A percentile compares a stretch with the other conserved stretches of the same genome.
Evolutionary conservation across 2,113 vertebrate species (phyloP).

Genomic region (Ctenomys sociabilis): DNA sequence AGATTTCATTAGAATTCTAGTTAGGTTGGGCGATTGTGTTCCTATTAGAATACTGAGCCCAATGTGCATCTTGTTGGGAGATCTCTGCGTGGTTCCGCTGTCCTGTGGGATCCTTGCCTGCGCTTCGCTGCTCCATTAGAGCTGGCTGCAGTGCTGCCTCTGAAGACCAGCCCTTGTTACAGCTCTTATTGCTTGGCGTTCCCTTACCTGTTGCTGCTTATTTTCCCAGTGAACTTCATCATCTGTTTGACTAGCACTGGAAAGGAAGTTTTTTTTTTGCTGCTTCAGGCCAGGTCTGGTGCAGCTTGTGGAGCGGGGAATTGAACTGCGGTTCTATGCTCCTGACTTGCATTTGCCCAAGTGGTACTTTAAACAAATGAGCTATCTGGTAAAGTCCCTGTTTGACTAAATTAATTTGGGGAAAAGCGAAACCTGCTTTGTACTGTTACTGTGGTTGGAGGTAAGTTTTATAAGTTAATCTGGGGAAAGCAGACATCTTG

Average conservation of each 20-base stretch:
- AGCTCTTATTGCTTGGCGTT: not conserved
- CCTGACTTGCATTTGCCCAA: no score
- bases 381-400: no score
- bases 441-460: not conserved
- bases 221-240: not conserved
- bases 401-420: no score
- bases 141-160: not conserved
- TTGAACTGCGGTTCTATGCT: no score
- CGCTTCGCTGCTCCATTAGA: not conserved
- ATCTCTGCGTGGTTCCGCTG: not conserved
- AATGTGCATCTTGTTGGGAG: not conserved
- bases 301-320: no score
- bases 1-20: conserved; percentile 26
- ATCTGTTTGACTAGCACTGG: not conserved
- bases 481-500: not conserved
- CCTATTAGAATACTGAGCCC: not conserved
- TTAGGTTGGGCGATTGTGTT: not conserved
- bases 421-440: not conserved
- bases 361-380: no score
- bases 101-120: not conserved
- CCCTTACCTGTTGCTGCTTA: not conserved
- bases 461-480: conserved; percentile 33
- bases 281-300: no score
- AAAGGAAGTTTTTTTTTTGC: no score
- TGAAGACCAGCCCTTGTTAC: not conserved